Percentiles rank a stretch among this genome's conserved stretches.
Conservation (phyloP, 2,113 vertebrate genomes). For the Rhabdornis inornatus region DNA sequence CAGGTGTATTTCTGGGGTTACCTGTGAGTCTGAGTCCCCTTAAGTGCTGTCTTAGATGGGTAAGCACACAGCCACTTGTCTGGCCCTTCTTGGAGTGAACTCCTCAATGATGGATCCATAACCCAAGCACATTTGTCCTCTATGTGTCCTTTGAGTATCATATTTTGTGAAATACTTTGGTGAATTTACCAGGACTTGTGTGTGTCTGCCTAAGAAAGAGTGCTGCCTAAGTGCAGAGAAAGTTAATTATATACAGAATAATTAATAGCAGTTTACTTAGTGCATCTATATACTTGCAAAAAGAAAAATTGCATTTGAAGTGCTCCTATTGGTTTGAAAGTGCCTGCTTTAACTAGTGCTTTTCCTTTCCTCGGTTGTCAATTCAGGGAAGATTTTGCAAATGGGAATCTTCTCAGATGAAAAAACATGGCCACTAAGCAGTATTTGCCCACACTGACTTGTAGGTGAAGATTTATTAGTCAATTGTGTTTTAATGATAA, state of each 20-base stretch:
- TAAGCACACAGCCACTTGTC: not conserved
- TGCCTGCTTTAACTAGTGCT: not conserved
- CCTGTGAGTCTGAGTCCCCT: not conserved
- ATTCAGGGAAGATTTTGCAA: not conserved
- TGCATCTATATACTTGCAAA: not conserved
- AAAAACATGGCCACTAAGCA: not conserved
- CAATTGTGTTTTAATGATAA: not conserved
- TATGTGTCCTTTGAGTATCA: not conserved
- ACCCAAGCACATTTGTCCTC: not conserved
- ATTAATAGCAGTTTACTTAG: conserved; percentile 38
- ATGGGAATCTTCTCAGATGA: not conserved
- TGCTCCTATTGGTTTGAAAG: not conserved
- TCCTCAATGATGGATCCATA: not conserved
- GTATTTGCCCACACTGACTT: not conserved
- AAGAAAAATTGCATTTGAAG: not conserved
- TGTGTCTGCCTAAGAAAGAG: not conserved
- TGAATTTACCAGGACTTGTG: not conserved
- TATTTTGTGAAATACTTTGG: not conserved
- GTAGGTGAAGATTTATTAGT: not conserved
- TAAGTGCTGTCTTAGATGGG: fast-evolving
- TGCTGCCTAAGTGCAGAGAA: not conserved
- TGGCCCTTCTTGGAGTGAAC: not conserved
- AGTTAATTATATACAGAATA: conserved; percentile 25
- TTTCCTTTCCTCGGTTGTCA: not conserved
- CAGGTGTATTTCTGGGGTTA: not conserved